These are phyloP conservation scores for Meriones unguiculatus DNA, from an alignment of 2,113 vertebrate species.

Conservation along the genomic window DNA sequence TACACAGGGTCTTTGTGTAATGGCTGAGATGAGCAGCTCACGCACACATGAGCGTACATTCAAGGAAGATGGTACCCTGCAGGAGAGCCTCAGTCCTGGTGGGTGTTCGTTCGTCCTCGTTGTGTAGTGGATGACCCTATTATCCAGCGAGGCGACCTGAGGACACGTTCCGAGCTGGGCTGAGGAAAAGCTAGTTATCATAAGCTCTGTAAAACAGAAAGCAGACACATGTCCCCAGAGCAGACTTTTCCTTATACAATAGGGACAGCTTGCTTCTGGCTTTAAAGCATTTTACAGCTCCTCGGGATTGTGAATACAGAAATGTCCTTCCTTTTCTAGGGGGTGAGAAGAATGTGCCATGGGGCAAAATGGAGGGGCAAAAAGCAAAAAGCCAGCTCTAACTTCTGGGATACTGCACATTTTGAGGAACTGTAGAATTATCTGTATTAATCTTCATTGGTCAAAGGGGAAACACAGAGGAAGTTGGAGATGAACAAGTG, in stretches of 20 bases:
- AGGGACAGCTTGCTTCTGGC: slow-evolving; percentile 28
- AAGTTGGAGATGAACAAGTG: slow-evolving; percentile 3
- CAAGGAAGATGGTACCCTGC: background rate
- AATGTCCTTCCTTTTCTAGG: background rate
- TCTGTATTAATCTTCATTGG: slow-evolving; percentile 25
- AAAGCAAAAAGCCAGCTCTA: background rate
- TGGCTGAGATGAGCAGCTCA: background rate
- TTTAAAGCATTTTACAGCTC: background rate
- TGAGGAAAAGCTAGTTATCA: background rate
- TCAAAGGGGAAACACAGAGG: background rate
- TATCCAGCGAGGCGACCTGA: background rate
- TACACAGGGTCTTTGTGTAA: background rate
- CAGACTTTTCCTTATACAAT: background rate
- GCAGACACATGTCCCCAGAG: background rate
- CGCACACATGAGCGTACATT: background rate
- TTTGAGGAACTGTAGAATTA: slow-evolving; percentile 29
- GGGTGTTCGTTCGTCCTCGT: background rate
- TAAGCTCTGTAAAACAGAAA: background rate
- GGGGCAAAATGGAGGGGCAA: background rate
- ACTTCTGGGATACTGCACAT: background rate
- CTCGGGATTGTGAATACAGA: background rate
- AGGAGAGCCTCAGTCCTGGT: background rate
- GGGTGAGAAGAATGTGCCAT: background rate
- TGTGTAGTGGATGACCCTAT: background rate
- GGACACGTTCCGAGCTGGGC: background rate